Evolutionary conservation across 1,140 invertebrate species (phyloP), one percentile per base, ranked within the genome.

Genomic region (Drosophila watanabei): DNA sequence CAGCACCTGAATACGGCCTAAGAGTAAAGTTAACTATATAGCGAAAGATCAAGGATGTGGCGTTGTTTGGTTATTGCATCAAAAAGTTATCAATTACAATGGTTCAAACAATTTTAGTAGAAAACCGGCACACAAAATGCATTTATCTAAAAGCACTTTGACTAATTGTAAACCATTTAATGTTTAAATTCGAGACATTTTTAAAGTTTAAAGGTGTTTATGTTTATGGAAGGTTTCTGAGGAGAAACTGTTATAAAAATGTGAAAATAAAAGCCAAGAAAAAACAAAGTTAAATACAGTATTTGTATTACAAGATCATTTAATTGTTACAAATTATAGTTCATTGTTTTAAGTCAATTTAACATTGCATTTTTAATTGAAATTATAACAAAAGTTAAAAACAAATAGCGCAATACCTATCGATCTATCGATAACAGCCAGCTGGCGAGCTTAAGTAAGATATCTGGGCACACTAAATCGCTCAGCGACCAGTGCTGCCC

Each of bases 1-100:
- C 63, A 88, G n/a, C 82, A 90, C 16, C 20, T 89, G n/a, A 81
- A 85, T 11, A 79, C 52, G 9, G 78, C 79, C 20, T 90, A 88
- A 30, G n/a, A 41, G 18, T 37, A 35, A 65, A 46, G 14, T 18
- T 28, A 37, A 48, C 30, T 20, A 35, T 39, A 41, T 35, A 52
- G 24, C 49, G 14, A 18, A 48, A 63, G n/a, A 49, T 45, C 43
- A 41, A 64, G 18, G 48, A 43, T 20, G 13, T 20, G 6, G 9
- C 24, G 7, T 30, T 20, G 30, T 28, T 18, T 45, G 28, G 20
- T 49, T 68, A 51, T 49, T 68, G 46, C 33, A 59, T 56, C 41
- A 41, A 16, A 3, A 9, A 39, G 30, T 41, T 72, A 72, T 60
- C 37, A 72, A 58, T 37, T 45, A 45, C 11, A 63, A 35, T 52